phyloP scores from a whole-genome alignment of 2,888 invertebrate species.

The Cordilura impudica region DNA sequence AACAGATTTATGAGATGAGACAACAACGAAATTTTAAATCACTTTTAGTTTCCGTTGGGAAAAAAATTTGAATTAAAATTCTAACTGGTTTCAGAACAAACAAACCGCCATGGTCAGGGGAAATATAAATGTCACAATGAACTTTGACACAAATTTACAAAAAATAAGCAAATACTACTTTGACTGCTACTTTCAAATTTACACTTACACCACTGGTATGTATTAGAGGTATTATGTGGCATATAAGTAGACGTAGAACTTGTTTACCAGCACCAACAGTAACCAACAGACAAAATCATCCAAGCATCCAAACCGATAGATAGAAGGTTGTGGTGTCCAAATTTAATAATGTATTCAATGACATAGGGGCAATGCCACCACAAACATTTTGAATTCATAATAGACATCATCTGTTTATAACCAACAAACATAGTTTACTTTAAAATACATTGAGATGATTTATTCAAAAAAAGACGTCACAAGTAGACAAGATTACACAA shows the following conservation, averaged over 20 bases:
- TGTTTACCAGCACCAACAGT: background rate
- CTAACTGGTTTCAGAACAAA: slow-evolving; percentile 26
- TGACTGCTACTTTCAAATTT: slow-evolving; percentile 10
- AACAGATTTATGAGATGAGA: slow-evolving; percentile 16
- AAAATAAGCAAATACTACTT: too few species aligned
- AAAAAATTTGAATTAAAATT: slow-evolving; percentile 29
- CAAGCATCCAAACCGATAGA: background rate
- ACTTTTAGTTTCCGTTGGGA: slow-evolving; percentile 30
- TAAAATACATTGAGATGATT: background rate
- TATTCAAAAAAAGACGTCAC: slow-evolving; percentile 6
- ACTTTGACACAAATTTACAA: slow-evolving; percentile 60
- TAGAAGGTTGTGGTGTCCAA: slow-evolving; percentile 27
- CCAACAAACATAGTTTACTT: background rate
- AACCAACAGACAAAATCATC: background rate
- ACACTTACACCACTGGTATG: background rate
- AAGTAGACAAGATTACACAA: background rate
- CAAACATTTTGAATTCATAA: slow-evolving; percentile 32
- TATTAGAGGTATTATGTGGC: too few species aligned
- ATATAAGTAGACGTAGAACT: background rate
- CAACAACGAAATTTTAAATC: slow-evolving; percentile 14
- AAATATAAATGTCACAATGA: slow-evolving; percentile 59
- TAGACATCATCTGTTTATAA: background rate
- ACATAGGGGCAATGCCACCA: background rate
- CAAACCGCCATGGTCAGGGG: slow-evolving; percentile 20
- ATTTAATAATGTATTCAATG: background rate